Base-by-base conservation (phyloP, 2,797 vertebrate genomes). In the Sebastes elongatus region DNA sequence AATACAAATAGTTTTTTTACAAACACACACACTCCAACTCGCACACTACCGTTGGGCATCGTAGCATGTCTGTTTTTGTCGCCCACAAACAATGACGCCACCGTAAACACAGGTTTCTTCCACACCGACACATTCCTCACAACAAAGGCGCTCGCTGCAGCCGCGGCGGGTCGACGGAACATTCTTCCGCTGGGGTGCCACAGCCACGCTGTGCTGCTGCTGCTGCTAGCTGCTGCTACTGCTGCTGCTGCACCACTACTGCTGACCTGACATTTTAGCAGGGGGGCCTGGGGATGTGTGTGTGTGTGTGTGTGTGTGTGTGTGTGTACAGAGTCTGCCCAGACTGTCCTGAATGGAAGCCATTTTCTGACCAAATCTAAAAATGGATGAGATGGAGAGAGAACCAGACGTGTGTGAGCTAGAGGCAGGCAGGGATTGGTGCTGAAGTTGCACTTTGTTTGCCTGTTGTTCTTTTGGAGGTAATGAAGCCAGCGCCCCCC, bases 41-140 rank as follows among this genome's bases (percentile, higher is more conserved):
- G 18, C 42, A 49, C 42, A 20, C 42, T 49, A 20, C 16, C 3
- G 16, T 30, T 38, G 35, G 73, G 35, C 32, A 23, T 65, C 27
- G n/a, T 55, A 32, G 64, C 10, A 56, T 69, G 67, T 61, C 52
- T 78, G 35, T 87, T 77, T 78, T 78, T 78, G 76, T 73, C 1
- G 2, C 67, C 38, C 65, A 42, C 46, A 75, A 81, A 90, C 90
- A 89, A 80, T 69, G 57, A 71, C 38, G 18, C 32, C 60, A n/a
- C 76, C 76, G 59, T 70, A 71, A 76, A 84, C 42, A 71, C 87
- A 80, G 72, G 73, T 80, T 81, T 64, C 88, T 88, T 88, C 83
- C 82, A 86, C 88, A 67, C 52, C 38, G 87, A 90, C 85, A 83
- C 94, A 94, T 95, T 94, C 93, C 94, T 65, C 83, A 86, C 67